A percentile compares a stretch with the other conserved stretches of the same genome.
Conservation (phyloP, 1,140 invertebrate genomes). For the Paracyclopina nana region DNA sequence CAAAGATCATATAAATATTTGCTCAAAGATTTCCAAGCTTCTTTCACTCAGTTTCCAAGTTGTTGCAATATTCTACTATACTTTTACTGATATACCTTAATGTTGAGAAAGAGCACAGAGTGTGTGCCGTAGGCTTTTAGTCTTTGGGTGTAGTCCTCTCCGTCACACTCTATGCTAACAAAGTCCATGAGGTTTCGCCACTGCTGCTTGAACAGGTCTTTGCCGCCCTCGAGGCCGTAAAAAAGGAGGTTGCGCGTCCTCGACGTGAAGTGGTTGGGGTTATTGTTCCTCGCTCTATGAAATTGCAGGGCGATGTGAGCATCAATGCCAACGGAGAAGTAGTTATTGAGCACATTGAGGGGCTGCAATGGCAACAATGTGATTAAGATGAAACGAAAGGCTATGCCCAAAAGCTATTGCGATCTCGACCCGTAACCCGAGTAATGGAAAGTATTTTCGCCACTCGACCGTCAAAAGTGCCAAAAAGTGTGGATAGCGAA, state of each 20-base stretch:
- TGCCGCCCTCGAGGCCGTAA: constrained; percentile 11
- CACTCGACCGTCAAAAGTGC: too few relatives aligned
- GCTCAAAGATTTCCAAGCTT: too few relatives aligned
- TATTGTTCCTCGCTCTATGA: constrained; percentile 11
- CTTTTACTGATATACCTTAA: too few relatives aligned
- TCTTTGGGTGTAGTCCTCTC: constrained; percentile 1
- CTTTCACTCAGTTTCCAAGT: too few relatives aligned
- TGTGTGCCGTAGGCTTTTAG: constrained; percentile 12
- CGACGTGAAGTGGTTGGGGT: constrained; percentile 11
- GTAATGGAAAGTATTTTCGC: too few relatives aligned
- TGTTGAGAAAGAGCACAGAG: constrained; percentile 11
- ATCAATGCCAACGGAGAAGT: constrained; percentile 12
- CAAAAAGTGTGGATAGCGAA: too few relatives aligned
- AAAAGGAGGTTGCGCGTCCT: constrained; percentile 14
- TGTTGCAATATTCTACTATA: too few relatives aligned
- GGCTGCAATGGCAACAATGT: too few relatives aligned
- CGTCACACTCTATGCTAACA: constrained; percentile 2
- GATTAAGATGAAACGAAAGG: too few relatives aligned
- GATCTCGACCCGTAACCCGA: too few relatives aligned
- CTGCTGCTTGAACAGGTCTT: constrained; percentile 12
- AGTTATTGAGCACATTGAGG: constrained; percentile 9
- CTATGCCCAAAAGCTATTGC: too few relatives aligned
- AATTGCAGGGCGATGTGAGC: constrained; percentile 15
- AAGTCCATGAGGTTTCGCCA: constrained; percentile 11
- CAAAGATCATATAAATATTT: too few relatives aligned